Evolutionary conservation across 2,113 vertebrate species (phyloP), one percentile per base, ranked within the genome.

Genomic region (Pteronura brasiliensis): DNA sequence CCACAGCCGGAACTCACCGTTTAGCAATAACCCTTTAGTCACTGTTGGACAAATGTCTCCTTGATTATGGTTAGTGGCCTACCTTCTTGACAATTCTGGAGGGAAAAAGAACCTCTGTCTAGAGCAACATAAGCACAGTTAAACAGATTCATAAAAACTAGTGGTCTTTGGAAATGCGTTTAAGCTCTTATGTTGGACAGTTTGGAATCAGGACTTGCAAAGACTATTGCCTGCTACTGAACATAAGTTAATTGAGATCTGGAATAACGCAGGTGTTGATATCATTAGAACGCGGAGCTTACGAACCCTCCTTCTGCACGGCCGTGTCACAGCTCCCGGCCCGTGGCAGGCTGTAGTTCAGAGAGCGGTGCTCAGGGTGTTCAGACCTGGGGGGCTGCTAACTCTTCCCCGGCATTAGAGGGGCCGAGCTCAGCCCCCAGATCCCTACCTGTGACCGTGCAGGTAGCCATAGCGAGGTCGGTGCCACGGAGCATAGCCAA

Each of bases 71-170:
- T 81, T 88, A 82, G 69, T 59, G 81, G 72, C 69, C 84, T 72
- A 14, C 36, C 52, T 36, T 14, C 44, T 27, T 59, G 85, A 84
- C 71, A 85, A 0, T 91, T 85, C 76, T 57, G 17, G 80, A 18
- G 47, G 61, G 36, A 29, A 81, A 71, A 79, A 74, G 42, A 86
- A 42, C 74, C 36, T 79, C 93, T 84, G 11, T 85, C 88, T 90
- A 96, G 77, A 95, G 63, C 57, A 84, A 80, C 96, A 93, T 61
- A 79, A 86, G 71, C 87, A 80, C 39, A 90, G 36, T 96, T 89
- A 83, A 83, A 81, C 59, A 90, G 80, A 93, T 92, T 91, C 97
- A 42, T 93, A 89, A 93, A 95, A 98, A 80, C 17, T 88, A 94
- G 36, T 77, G 39, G 14, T 93, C 44, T 90, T 13, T n/a, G 72